Evolutionary conservation across 2,113 vertebrate genomes (phyloP).

Genomic region (Corythornis cristatus): DNA sequence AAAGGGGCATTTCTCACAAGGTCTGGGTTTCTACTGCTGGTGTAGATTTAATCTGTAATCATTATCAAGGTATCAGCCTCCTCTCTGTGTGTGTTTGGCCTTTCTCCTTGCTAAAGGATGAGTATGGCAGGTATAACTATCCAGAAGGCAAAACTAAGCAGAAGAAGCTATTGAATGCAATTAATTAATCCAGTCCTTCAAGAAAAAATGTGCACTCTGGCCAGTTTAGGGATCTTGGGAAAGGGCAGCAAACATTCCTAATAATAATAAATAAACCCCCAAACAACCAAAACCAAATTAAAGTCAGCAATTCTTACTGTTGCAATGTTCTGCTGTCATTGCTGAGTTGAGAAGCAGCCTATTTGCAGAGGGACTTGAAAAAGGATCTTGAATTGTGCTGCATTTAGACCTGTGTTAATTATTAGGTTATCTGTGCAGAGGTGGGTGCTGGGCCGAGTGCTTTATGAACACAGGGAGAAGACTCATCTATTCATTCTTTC

Average conservation of each 20-base stretch:
- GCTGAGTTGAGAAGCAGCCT: not conserved
- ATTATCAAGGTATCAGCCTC: not conserved
- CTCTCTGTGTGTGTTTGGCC: not conserved
- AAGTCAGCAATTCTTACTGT: not conserved
- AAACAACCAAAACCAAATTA: no score
- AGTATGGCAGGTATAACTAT: not conserved
- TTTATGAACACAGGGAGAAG: not conserved
- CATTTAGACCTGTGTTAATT: not conserved
- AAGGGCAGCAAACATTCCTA: not conserved
- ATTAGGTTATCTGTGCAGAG: not conserved
- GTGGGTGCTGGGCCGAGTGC: not conserved
- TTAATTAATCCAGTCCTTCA: not conserved
- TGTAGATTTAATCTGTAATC: not conserved
- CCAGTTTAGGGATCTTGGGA: not conserved
- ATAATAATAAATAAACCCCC: not conserved
- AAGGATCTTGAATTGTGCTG: not conserved
- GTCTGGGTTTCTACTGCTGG: not conserved
- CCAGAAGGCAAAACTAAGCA: not conserved
- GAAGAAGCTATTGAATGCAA: not conserved
- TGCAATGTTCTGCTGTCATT: not conserved
- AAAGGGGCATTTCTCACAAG: not conserved
- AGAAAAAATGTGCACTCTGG: not conserved
- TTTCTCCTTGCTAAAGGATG: not conserved
- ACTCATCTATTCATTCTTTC: not conserved
- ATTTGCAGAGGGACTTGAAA: not conserved